Percentiles rank a stretch among this genome's conserved stretches.
phyloP scores from a whole-genome alignment of 2,113 vertebrate species.

The Myiagra hebetior region DNA sequence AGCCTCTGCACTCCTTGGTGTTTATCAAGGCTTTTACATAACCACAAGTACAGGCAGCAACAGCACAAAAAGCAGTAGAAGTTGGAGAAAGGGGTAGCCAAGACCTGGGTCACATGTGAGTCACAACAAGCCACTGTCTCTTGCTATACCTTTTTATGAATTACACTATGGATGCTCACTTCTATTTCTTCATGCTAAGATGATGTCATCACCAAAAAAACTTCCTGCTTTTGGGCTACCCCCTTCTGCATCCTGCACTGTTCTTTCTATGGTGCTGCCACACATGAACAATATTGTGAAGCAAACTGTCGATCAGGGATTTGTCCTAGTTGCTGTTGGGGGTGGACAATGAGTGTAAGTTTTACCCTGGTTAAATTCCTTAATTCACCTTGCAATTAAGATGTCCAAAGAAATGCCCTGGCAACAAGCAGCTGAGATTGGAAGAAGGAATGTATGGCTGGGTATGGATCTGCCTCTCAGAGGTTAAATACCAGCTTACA shows the following conservation, averaged over 20 bases:
- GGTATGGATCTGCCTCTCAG: not conserved
- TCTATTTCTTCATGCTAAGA: not conserved
- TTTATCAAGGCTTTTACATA: not conserved
- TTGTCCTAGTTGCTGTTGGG: not conserved
- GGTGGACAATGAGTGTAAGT: rapidly evolving
- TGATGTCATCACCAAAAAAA: not conserved
- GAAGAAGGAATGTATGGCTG: not conserved
- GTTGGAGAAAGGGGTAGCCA: not conserved
- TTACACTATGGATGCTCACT: not conserved
- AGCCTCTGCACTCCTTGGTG: not conserved
- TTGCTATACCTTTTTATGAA: not conserved
- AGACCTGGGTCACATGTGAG: not conserved
- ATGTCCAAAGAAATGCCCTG: not conserved
- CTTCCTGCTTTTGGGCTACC: not conserved
- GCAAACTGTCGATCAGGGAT: not conserved
- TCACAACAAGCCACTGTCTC: not conserved
- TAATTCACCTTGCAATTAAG: not conserved
- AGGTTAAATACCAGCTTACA: not conserved
- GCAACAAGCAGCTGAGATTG: not conserved
- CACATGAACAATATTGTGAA: rapidly evolving
- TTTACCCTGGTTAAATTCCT: not conserved
- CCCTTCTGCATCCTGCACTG: not conserved
- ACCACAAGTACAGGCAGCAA: not conserved
- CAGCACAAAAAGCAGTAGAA: not conserved
- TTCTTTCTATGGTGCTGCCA: not conserved